phyloP scores from a whole-genome alignment of 2,113 vertebrate species.

The Brachyhypopomus occidentalis region DNA sequence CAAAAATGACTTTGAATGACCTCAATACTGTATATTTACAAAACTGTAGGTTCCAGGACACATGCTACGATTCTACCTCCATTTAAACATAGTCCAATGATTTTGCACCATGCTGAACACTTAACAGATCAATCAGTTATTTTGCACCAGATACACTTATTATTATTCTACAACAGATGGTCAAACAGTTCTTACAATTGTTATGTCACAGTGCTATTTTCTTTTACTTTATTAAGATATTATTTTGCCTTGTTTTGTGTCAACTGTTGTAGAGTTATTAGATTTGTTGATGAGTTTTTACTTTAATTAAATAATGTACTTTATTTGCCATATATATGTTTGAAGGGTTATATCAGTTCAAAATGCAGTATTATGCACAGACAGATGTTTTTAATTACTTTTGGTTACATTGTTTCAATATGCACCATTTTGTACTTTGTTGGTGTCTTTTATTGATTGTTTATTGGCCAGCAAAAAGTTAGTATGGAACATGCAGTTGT shows the following conservation, averaged over 20 bases:
- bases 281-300: not conserved
- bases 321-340: not conserved
- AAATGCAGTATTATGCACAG: constrained; percentile 1
- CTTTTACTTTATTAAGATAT: not conserved
- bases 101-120: constrained; percentile 45
- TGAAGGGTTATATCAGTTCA: not conserved
- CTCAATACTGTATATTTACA: constrained; percentile 65
- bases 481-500: constrained; percentile 2
- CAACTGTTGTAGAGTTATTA: not conserved
- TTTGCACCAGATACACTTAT: constrained; percentile 45
- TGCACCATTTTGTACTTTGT: not conserved
- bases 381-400: constrained; percentile 33
- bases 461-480: constrained; percentile 10
- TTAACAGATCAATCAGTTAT: not conserved
- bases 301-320: constrained; percentile 7
- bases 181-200: not conserved
- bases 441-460: constrained; percentile 70
- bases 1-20: constrained; percentile 72
- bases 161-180: not conserved
- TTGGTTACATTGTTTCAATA: constrained; percentile 8
- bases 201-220: not conserved
- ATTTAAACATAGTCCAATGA: constrained; percentile 62
- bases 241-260: not conserved
- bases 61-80: constrained; percentile 62
- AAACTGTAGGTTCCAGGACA: constrained; percentile 66